Conservation (phyloP, 1,140 invertebrate species). For the Marisa cornuarietis region DNA sequence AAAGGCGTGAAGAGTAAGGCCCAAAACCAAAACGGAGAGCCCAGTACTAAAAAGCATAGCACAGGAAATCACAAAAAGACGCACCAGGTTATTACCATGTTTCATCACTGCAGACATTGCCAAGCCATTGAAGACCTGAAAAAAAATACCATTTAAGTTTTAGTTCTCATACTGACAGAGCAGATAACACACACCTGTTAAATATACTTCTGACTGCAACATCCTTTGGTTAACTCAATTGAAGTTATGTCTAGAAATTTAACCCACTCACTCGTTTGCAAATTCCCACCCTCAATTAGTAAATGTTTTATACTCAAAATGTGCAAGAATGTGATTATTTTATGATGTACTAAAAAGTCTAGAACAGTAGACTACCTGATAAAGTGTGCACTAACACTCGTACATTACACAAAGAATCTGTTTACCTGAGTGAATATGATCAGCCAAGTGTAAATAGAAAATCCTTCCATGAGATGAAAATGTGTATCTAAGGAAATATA, state of each 20-base stretch:
- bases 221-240: not conserved
- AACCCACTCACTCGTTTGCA: not conserved
- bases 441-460: constrained; percentile 51
- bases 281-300: not conserved
- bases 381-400: not conserved
- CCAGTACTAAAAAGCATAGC: constrained; percentile 61
- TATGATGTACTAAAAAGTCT: too few species aligned
- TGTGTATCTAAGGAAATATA: constrained; percentile 28
- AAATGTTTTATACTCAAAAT: too few species aligned
- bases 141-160: constrained; percentile 25
- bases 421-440: constrained; percentile 56
- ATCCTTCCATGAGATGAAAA: constrained; percentile 52
- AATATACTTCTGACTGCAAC: not conserved
- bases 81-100: constrained; percentile 62
- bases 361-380: not conserved
- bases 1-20: constrained; percentile 50
- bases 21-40: constrained; percentile 55
- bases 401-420: not conserved
- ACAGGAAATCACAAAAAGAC: constrained; percentile 63
- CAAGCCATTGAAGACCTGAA: constrained; percentile 59
- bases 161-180: too few species aligned
- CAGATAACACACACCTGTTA: not conserved
- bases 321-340: too few species aligned
- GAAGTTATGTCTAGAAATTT: too few species aligned
- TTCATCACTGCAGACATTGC: constrained; percentile 65